Percentiles rank a stretch among this genome's conserved stretches.
Evolutionary conservation across 2,113 vertebrate genomes (phyloP).

Genomic region (Cepphus grylle): DNA sequence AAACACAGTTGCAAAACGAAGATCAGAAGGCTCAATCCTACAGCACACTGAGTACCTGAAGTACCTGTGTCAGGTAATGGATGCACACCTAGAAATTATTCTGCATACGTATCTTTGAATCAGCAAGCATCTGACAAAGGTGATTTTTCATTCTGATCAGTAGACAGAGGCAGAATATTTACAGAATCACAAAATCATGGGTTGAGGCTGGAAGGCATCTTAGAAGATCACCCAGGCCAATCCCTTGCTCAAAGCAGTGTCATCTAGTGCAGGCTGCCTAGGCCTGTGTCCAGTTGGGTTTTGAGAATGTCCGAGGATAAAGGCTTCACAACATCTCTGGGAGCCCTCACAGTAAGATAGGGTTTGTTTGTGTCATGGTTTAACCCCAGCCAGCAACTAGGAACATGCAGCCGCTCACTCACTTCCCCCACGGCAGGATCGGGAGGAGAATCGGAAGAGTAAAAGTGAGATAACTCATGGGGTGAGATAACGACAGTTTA

Average conservation of each 20-base stretch:
- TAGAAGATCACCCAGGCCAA: background rate
- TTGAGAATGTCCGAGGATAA: background rate
- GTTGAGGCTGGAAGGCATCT: background rate
- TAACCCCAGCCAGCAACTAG: background rate
- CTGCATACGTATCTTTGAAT: background rate
- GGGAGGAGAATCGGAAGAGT: background rate
- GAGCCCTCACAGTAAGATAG: background rate
- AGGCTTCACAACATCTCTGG: background rate
- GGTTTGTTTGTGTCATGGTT: background rate
- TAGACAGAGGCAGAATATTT: background rate
- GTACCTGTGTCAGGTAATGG: background rate
- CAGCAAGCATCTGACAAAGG: background rate
- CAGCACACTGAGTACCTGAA: background rate
- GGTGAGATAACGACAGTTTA: background rate
- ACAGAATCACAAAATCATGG: background rate
- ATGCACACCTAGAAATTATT: background rate
- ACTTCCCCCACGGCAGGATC: background rate
- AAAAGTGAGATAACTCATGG: background rate
- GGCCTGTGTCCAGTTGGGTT: background rate
- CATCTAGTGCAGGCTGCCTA: background rate
- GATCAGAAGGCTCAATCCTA: background rate
- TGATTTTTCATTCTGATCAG: background rate
- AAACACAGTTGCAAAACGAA: background rate
- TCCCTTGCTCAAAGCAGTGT: background rate
- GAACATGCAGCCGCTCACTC: background rate